Percentiles rank a stretch among this genome's conserved stretches.
Conservation (phyloP, 1,140 invertebrate species). For the Scaptomyza graminum region DNA sequence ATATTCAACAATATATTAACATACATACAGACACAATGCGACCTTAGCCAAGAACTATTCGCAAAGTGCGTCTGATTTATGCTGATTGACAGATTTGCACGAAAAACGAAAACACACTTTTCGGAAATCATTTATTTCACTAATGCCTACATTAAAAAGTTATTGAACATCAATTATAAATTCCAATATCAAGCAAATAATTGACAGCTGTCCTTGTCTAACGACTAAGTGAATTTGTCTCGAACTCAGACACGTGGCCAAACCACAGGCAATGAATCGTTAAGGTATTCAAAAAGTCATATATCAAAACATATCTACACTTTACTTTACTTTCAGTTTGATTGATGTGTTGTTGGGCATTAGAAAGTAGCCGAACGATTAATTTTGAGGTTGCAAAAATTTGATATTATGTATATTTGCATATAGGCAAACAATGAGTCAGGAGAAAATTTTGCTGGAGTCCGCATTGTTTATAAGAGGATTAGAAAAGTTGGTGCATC, state of each 20-base stretch:
- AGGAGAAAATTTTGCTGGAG: conserved; percentile 10
- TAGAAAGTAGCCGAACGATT: neutral
- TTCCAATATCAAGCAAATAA: conserved; percentile 60
- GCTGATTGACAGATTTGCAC: conserved; percentile 72
- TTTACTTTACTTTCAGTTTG: conserved; percentile 31
- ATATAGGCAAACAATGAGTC: conserved; percentile 20
- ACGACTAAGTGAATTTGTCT: conserved; percentile 40
- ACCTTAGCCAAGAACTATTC: conserved; percentile 59
- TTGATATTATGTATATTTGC: conserved; percentile 21
- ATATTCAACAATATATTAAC: conserved; percentile 3
- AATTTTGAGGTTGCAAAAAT: neutral
- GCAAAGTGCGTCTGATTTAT: conserved; percentile 45
- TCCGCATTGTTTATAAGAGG: conserved; percentile 2
- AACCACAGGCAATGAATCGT: neutral
- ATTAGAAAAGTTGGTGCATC: conserved; percentile 6
- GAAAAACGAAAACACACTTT: conserved; percentile 53
- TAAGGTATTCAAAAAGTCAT: conserved; percentile 52
- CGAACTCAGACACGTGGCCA: conserved; percentile 49
- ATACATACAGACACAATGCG: conserved; percentile 24
- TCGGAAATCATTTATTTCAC: conserved; percentile 35
- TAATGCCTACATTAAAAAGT: conserved; percentile 64
- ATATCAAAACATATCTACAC: conserved; percentile 29
- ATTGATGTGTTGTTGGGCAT: conserved; percentile 47
- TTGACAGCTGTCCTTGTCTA: conserved; percentile 59
- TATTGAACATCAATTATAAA: conserved; percentile 78